These are phyloP conservation scores for Synergus gifuensis DNA, from an alignment of 2,888 invertebrate genomes.

Conservation along the genomic window DNA sequence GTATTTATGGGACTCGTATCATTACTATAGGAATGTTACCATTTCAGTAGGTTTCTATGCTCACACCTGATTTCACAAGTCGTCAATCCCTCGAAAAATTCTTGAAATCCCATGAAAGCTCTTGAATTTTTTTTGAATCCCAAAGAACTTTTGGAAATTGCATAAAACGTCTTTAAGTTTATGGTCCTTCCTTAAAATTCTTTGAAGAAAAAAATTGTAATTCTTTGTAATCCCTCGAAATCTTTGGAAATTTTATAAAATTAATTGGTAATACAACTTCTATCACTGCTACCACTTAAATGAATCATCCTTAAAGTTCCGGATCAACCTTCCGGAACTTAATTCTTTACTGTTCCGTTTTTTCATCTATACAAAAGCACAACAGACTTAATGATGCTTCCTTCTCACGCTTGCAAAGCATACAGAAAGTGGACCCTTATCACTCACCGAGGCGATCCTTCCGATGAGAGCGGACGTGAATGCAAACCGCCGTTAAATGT, in stretches of 20 bases:
- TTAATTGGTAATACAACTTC: too few relatives aligned
- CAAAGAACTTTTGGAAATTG: too few relatives aligned
- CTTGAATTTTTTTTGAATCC: too few relatives aligned
- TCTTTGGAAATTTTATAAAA: too few relatives aligned
- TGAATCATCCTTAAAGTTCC: not conserved
- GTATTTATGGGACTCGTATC: conserved; percentile 4
- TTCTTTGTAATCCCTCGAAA: not conserved
- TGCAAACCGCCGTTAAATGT: conserved; percentile 32
- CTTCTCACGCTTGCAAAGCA: conserved; percentile 2
- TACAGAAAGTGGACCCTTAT: conserved; percentile 5
- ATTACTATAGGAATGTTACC: not conserved
- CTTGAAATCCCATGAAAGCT: too few relatives aligned
- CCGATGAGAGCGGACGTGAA: conserved; percentile 14
- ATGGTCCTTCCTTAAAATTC: not conserved
- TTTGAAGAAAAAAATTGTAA: not conserved
- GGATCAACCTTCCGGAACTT: not conserved
- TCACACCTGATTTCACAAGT: too few relatives aligned
- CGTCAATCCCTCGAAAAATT: too few relatives aligned
- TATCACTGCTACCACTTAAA: not conserved
- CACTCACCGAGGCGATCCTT: conserved; percentile 11
- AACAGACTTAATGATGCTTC: not conserved
- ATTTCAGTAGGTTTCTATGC: too few relatives aligned
- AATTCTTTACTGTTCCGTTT: not conserved
- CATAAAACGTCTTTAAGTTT: too few relatives aligned
- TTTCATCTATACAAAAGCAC: not conserved